Percentiles rank a stretch among this genome's conserved stretches.
phyloP scores from a whole-genome alignment of 2,888 invertebrate species.

The Platerodrilus igneus region DNA sequence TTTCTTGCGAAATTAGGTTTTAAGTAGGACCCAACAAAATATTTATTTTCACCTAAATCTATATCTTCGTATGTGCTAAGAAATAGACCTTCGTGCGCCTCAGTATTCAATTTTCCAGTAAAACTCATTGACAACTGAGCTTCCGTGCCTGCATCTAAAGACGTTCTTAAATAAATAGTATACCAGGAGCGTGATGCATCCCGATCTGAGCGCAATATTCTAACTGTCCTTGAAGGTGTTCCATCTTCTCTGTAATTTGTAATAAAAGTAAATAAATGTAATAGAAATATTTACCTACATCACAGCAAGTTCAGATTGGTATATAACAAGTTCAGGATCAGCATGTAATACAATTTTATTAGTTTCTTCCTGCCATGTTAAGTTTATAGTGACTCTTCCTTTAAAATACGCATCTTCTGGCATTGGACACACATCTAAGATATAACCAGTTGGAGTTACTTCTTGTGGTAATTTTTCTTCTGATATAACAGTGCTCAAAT shows the following conservation, averaged over 20 bases:
- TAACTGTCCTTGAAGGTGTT: slow-evolving; percentile 33
- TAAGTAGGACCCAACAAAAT: slow-evolving; percentile 64
- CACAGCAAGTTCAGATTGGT: slow-evolving; percentile 50
- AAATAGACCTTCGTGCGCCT: slow-evolving; percentile 64
- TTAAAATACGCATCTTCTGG: slow-evolving; percentile 60
- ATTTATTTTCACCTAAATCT: slow-evolving; percentile 41
- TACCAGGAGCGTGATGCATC: slow-evolving; percentile 59
- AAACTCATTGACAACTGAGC: slow-evolving; percentile 64
- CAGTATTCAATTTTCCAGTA: slow-evolving; percentile 60
- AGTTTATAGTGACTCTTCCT: slow-evolving; percentile 64
- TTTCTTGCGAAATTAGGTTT: slow-evolving; percentile 69
- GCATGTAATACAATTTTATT: slow-evolving; percentile 63
- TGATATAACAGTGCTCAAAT: slow-evolving; percentile 59
- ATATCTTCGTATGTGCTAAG: slow-evolving; percentile 56
- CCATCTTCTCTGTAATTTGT: slow-evolving; percentile 31
- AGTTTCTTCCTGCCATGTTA: slow-evolving; percentile 59
- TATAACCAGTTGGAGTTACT: slow-evolving; percentile 62
- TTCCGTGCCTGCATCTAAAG: slow-evolving; percentile 52
- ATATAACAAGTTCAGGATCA: slow-evolving; percentile 59
- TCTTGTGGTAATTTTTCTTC: slow-evolving; percentile 60
- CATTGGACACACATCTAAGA: slow-evolving; percentile 62
- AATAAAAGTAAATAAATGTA: not conserved
- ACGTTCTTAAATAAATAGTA: slow-evolving; percentile 57
- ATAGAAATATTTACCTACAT: slow-evolving; percentile 26
- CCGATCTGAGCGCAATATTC: slow-evolving; percentile 48